phyloP scores from a whole-genome alignment of 1,140 invertebrate genomes.

The Uloborus diversus region DNA sequence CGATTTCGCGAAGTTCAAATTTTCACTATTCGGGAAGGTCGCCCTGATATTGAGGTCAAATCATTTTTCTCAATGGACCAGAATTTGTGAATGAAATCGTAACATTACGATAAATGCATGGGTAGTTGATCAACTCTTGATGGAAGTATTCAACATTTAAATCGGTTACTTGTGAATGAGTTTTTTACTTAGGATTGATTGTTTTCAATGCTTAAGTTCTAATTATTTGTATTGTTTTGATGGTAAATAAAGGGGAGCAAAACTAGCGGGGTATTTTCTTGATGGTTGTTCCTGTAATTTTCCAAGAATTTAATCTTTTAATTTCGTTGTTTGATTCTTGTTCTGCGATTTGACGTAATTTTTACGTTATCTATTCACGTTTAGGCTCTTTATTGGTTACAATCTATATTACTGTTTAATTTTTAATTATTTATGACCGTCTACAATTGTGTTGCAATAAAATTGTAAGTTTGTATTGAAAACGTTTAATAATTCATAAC shows the following conservation, averaged over 20 bases:
- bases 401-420: too few species aligned
- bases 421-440: too few species aligned
- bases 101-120: slow-evolving; percentile 48
- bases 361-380: too few species aligned
- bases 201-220: neutral
- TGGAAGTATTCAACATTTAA: neutral
- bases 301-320: too few species aligned
- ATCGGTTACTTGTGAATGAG: neutral
- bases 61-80: slow-evolving; percentile 53
- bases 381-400: too few species aligned
- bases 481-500: too few species aligned
- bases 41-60: slow-evolving; percentile 55
- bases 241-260: neutral
- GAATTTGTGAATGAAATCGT: slow-evolving; percentile 52
- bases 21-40: slow-evolving; percentile 27
- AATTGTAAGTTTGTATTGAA: too few species aligned
- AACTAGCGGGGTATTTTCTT: neutral
- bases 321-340: too few species aligned
- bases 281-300: too few species aligned
- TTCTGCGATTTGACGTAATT: too few species aligned
- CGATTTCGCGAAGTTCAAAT: neutral
- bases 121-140: slow-evolving; percentile 30
- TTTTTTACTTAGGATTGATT: neutral
- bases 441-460: too few species aligned
- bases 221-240: neutral